Conservation (phyloP, 2,888 invertebrate genomes). For the Orthonevra nobilis region DNA sequence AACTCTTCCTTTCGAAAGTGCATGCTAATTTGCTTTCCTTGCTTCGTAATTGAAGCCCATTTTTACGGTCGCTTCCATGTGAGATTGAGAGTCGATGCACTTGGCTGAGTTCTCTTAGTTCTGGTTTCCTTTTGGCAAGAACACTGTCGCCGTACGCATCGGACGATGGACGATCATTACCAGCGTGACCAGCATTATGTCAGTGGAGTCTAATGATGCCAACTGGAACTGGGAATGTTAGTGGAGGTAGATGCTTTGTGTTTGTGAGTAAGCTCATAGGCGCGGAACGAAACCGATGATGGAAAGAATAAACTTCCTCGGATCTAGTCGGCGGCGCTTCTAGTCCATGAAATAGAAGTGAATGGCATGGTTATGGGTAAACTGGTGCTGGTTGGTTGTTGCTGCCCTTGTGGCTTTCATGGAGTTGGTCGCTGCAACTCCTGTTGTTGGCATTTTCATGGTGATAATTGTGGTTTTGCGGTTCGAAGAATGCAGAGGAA, state of each 20-base stretch:
- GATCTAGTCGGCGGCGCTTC: slow-evolving; percentile 38
- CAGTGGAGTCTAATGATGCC: slow-evolving; percentile 62
- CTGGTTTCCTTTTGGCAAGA: slow-evolving; percentile 34
- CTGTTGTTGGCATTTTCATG: slow-evolving; percentile 37
- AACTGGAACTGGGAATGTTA: slow-evolving; percentile 27
- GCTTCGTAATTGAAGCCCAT: slow-evolving; percentile 54
- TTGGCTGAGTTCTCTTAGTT: slow-evolving; percentile 58
- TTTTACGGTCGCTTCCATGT: slow-evolving; percentile 35
- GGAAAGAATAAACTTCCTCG: slow-evolving; percentile 40
- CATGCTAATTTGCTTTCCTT: slow-evolving; percentile 55
- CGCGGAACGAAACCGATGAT: slow-evolving; percentile 40
- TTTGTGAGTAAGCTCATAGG: slow-evolving; percentile 14
- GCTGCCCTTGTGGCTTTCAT: slow-evolving; percentile 1
- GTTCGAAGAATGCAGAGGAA: slow-evolving; percentile 52
- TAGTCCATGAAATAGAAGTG: slow-evolving; percentile 33
- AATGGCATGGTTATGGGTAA: slow-evolving; percentile 16
- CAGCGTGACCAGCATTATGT: slow-evolving; percentile 63
- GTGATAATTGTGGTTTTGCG: slow-evolving; percentile 70
- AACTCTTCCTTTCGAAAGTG: slow-evolving; percentile 29
- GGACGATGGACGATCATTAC: slow-evolving; percentile 54
- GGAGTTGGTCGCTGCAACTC: slow-evolving; percentile 17
- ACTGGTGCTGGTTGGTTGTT: slow-evolving; percentile 11
- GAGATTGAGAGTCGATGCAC: slow-evolving; percentile 64
- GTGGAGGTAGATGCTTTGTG: slow-evolving; percentile 10
- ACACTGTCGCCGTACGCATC: slow-evolving; percentile 42